Evolutionary conservation across 2,113 vertebrate species (phyloP).

Genomic region (Solea solea): DNA sequence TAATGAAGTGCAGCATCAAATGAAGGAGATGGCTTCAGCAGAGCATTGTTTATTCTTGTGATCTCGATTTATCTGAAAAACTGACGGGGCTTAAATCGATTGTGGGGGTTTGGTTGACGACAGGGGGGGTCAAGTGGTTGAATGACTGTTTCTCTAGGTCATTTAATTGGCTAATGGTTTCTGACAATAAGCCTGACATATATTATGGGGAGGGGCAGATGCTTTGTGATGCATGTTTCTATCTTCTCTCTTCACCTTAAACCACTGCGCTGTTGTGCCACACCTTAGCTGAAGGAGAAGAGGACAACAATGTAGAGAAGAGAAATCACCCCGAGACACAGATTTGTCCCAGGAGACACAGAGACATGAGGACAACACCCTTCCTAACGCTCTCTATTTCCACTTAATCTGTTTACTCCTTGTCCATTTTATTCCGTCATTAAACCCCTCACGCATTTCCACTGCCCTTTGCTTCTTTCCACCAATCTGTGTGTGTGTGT

Average conservation of each 20-base stretch:
- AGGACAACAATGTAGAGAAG: slow-evolving; percentile 1
- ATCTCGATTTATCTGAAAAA: slow-evolving; percentile 16
- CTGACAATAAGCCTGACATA: slow-evolving; percentile 32
- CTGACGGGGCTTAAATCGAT: slow-evolving; percentile 12
- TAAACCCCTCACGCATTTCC: slow-evolving; percentile 15
- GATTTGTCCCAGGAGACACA: slow-evolving; percentile 18
- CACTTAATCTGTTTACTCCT: slow-evolving; percentile 26
- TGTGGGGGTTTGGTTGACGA: slow-evolving; percentile 16
- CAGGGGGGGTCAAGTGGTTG: slow-evolving; percentile 7
- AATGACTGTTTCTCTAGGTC: slow-evolving; percentile 15
- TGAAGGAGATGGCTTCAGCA: background rate
- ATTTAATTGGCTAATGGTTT: slow-evolving; percentile 42
- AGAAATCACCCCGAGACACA: slow-evolving; percentile 8
- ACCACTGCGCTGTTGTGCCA: background rate
- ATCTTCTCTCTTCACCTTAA: background rate
- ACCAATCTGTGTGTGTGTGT: slow-evolving; percentile 7
- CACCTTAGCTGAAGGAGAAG: slow-evolving; percentile 14
- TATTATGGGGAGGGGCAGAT: background rate
- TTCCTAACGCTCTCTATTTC: slow-evolving; percentile 6
- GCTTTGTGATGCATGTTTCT: background rate
- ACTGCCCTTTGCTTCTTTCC: slow-evolving; percentile 32
- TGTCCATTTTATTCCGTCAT: slow-evolving; percentile 27
- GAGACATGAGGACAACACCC: slow-evolving; percentile 16
- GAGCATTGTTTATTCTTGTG: background rate
- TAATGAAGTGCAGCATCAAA: slow-evolving; percentile 28